Evolutionary conservation across 2,113 vertebrate species (phyloP), one percentile per base, ranked within the genome.

Genomic region (Pituophis catenifer): DNA sequence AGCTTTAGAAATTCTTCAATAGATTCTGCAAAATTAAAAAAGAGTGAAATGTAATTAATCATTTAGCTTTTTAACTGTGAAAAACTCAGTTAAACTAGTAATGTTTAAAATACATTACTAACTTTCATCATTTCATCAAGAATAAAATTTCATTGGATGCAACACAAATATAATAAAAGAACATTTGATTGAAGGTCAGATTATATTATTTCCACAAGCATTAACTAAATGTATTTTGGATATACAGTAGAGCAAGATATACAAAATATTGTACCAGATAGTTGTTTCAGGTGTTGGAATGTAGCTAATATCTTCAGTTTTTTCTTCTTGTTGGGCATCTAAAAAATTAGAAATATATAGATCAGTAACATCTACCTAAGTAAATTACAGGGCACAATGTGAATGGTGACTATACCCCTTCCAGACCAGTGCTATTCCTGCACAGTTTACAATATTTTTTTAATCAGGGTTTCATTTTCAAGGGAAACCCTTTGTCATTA

Each of bases 41-140:
- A 94, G 93, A 93, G 58, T 52, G 90, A 94, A 95, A 94, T 91
- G 48, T 95, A 54, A 89, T 92, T 93, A 95, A 10, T 89, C 1
- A 3, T 93, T 81, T 81, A 81, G 33, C 33, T 81, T 81, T 81
- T 89, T 89, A 96, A n/a, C 23, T 88, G 81, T 54, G 33, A 54
- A 58, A 96, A 75, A 85, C 24, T 88, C 90, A 44, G 38, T 44
- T 44, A 44, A 44, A 44, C 38, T 44, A 44, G 38, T 91, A 92
- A 29, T 29, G 92, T 94, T 93, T 92, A 89, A 89, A 95, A 38
- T 26, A 0, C 0, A 94, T 55, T n/a, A 12, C 57, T 90, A 94
- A 13, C 0, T 0, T 94, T 44, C 94, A 70, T 90, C 12, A 91
- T 92, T 96, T 94, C 19, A 91, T 44, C 23, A 91, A 44, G 48